A percentile compares a stretch with the other conserved stretches of the same genome.
phyloP scores from a whole-genome alignment of 2,113 vertebrate genomes.

The Chaetorhynchus papuensis region DNA sequence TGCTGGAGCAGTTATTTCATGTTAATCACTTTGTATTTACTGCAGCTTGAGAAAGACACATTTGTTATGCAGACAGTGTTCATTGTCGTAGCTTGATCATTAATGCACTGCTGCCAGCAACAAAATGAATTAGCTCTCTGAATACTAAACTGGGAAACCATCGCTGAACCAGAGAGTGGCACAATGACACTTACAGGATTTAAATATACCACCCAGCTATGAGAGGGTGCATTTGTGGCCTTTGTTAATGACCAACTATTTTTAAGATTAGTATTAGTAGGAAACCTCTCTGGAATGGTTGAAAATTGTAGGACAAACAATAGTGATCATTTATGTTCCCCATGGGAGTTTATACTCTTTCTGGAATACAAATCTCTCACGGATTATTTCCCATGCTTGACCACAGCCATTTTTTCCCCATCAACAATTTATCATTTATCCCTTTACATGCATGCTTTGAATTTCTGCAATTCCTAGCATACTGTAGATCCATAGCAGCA shows the following conservation, averaged over 20 bases:
- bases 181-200: conserved; percentile 57
- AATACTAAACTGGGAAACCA: conserved; percentile 63
- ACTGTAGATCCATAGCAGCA: conserved; percentile 1
- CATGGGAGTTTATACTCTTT: conserved; percentile 6
- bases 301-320: conserved; percentile 5
- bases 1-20: conserved; percentile 64
- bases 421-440: conserved; percentile 49
- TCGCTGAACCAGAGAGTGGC: conserved; percentile 21
- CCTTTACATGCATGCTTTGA: conserved; percentile 32
- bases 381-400: conserved; percentile 36
- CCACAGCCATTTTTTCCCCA: neutral
- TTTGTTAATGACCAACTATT: conserved; percentile 38
- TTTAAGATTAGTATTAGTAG: conserved; percentile 34
- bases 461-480: conserved; percentile 61
- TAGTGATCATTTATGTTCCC: conserved; percentile 7
- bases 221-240: conserved; percentile 46
- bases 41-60: conserved; percentile 69
- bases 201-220: conserved; percentile 35
- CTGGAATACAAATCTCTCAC: conserved; percentile 26
- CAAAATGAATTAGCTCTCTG: conserved; percentile 70
- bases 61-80: conserved; percentile 77
- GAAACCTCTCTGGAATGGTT: neutral
- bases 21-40: conserved; percentile 74
- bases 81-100: conserved; percentile 68
- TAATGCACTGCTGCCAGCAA: conserved; percentile 66